Percentiles rank a stretch among this genome's conserved stretches.
Conservation (phyloP, 2,888 invertebrate species). For the Tuta absoluta region DNA sequence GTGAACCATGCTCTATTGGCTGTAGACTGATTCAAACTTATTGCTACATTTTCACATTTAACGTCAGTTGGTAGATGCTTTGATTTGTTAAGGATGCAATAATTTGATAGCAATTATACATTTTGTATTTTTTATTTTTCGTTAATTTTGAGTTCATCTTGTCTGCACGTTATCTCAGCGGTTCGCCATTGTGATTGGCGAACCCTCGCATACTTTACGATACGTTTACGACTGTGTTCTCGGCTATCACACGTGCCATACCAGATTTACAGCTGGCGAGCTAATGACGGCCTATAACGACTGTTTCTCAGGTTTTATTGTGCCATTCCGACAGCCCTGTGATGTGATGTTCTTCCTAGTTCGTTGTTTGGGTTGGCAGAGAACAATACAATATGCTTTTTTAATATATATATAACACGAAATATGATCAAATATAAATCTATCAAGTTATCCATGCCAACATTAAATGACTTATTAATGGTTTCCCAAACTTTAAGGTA, state of each 20-base stretch:
- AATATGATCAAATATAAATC: not conserved
- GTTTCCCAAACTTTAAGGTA: not conserved
- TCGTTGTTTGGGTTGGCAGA: slow-evolving; percentile 11
- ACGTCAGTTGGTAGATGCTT: no score
- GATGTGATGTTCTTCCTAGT: slow-evolving; percentile 17
- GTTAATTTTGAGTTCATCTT: not conserved
- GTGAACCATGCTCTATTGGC: no score
- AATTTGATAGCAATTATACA: no score
- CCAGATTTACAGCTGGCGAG: slow-evolving; percentile 15
- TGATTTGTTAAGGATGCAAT: no score
- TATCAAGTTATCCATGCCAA: no score
- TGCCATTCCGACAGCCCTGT: slow-evolving; percentile 3
- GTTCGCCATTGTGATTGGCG: not conserved
- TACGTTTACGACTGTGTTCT: slow-evolving; percentile 9
- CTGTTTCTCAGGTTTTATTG: slow-evolving; percentile 18
- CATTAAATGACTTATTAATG: not conserved
- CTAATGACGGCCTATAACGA: slow-evolving; percentile 8
- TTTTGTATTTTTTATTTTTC: no score
- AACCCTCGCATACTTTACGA: not conserved
- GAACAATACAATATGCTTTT: no score
- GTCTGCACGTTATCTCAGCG: not conserved
- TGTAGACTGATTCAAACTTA: no score
- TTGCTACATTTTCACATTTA: no score
- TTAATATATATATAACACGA: no score
- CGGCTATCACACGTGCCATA: not conserved